Evolutionary conservation across 2,113 vertebrate species (phyloP), one percentile per base, ranked within the genome.

Genomic region (Podocnemis expansa): DNA sequence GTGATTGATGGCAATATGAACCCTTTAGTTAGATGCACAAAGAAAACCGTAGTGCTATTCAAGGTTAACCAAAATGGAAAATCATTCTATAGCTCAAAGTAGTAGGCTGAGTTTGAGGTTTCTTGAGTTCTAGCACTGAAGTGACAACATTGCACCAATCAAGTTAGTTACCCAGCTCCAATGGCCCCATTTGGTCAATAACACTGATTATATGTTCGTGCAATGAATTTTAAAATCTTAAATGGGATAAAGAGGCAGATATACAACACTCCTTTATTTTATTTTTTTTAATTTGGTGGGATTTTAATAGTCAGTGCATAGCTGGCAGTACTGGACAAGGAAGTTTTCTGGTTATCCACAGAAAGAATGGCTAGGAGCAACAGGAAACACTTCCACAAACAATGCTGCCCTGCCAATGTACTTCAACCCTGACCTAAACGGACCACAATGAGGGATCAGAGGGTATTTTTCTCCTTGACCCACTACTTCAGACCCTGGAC

Each of bases 401-500:
- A 14, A 10, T 0, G 56, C 67, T 38, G 85, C 12, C 78, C 93
- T 34, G 49, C 78, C 38, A 45, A 88, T 85, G 60, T 0, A 2
- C 54, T 8, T n/a, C 60, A 85, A 76, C 89, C 93, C 34, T 63
- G 60, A 63, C 14, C 92, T 24, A 93, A 85, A 92, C 2, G 14
- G 19, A 55, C 82, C 16, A 7, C 0, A 19, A 16, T 24, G 52
- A 67, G 13, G 51, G 80, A 10, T 6, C 51, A 12, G 75, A 91
- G 95, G 92, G 5, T 94, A 51, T 80, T 93, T 19, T 38, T 85
- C 16, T 88, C 67, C 27, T 0, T 0, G 41, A 88, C 49, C 76
- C 31, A 2, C 60, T 67, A n/a, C 14, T 90, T 81, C 89, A 90
- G 70, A 27, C 95, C 93, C 90, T 84, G 94, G 91, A 27, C 31